Base-by-base conservation (phyloP, 2,888 invertebrate genomes). In the Halictus quadricinctus region DNA sequence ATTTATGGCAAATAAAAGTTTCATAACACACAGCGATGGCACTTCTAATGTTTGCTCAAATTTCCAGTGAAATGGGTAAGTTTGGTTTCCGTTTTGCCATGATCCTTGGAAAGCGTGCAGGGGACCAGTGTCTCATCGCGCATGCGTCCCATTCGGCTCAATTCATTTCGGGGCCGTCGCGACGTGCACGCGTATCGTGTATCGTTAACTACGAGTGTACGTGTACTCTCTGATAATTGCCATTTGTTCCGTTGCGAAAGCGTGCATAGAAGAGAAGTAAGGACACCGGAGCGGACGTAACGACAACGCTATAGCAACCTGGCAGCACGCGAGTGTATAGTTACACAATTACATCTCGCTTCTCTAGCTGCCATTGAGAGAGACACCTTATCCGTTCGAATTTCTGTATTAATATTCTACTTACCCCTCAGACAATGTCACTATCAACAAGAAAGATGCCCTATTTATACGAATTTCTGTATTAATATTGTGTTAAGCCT, bases 181-280 rank as follows among this genome's bases (percentile, higher is more conserved):
- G 21, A 18, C 18, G 10, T 21, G 36, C 18, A 66, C 66, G 36
- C 36, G 10, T 66, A 36, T 66, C 66, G 36, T 36, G 36, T 29
- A 60, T 66, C 66, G 66, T 66, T 66, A 66, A 66, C 66, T 66
- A 36, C 66, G 66, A 15, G 72, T 29, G 25, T 29, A 29, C 29
- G 29, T 48, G 72, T 48, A 48, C 69, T 72, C 72, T 29, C 72
- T 29, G 72, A 46, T 72, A 72, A 72, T 72, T 72, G 48, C 48
- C 72, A 48, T 72, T 72, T 29, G 72, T 72, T 48, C 48, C 48
- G 43, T 72, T 72, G 29, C 48, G 29, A 72, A 48, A 72, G 48
- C 72, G 48, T 48, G 72, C 29, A 72, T 25, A 41, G 69, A 69
- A 21, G 72, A 41, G 69, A 69, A 21, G 72, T 48, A 48, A 72